Evolutionary conservation across 1,140 invertebrate species (phyloP), one percentile per base, ranked within the genome.

Genomic region (Monochamus saltuarius): DNA sequence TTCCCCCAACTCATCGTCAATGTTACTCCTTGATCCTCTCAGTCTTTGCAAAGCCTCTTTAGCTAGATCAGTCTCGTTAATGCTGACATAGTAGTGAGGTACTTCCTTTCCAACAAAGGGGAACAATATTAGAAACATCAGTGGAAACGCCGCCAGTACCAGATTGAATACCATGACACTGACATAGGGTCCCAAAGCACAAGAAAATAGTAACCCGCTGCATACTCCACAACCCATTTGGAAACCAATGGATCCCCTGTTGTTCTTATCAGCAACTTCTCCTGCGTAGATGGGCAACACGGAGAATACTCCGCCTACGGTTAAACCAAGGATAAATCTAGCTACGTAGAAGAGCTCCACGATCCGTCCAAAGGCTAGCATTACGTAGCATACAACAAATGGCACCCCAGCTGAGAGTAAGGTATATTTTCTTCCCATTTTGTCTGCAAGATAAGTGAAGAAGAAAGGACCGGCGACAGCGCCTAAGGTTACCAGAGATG

Each of bases 401-500:
- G 70, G 70, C 4, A 68, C 7, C 19, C 56, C 65, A 1, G 84
- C 80, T 1, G 83, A 65, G n/a, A 80, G 65, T 4, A 81, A 59
- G 3, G 78, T 74, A 11, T 67, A 68, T 59, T 80, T 82, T 62
- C 81, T 68, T 0, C 81, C 81, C 29, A 79, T 69, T 10, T 70
- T 72, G 43, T 81, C 76, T 11, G 77, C 58, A 0, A 75, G 22
- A 42, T 68, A 62, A 4, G 77, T 78, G 17, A 77, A 76, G 1
- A 68, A 9, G 22, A 65, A 65, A 0, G 71, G 66, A 4, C 71
- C 71, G 10, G 70, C 59, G 8, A 91, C 79, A 29, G 90, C 90
- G 8, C 92, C 92, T 10, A 95, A 68, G 0, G 89, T 84, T 54
- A 94, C 78, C 9, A 94, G 75, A 0, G 89, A 89, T 0, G 87